Evolutionary conservation across 2,113 vertebrate species (phyloP).

Genomic region (Ploceus nigricollis): DNA sequence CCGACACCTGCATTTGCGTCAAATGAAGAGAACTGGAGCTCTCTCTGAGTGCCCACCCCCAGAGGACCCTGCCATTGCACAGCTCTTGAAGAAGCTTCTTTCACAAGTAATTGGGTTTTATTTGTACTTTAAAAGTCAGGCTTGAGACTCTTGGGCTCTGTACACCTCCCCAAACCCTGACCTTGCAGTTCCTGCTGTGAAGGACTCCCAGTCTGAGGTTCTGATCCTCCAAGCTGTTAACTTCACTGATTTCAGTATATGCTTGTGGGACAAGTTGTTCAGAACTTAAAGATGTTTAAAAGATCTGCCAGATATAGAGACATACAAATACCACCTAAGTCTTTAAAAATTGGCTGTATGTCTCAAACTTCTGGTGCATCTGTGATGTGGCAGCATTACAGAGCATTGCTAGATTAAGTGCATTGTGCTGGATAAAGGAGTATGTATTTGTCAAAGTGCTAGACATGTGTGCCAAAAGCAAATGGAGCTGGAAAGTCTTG

Average conservation of each 20-base stretch:
- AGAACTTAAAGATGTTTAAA: neutral
- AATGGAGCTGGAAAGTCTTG: neutral
- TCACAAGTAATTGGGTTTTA: slow-evolving; percentile 82
- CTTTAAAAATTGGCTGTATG: neutral
- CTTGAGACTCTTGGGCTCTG: neutral
- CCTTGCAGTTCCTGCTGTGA: neutral
- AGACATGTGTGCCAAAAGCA: neutral
- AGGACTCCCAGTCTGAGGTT: neutral
- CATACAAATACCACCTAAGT: neutral
- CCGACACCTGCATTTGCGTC: slow-evolving; percentile 89
- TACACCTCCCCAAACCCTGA: neutral
- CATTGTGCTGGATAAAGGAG: neutral
- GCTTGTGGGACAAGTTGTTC: neutral
- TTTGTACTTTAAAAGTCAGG: neutral
- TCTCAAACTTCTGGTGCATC: neutral
- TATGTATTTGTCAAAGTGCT: neutral
- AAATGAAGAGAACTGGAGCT: slow-evolving; percentile 86
- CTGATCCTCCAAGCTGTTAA: neutral
- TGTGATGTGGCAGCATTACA: neutral
- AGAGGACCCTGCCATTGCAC: slow-evolving; percentile 90
- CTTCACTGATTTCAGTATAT: neutral
- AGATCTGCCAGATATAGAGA: neutral
- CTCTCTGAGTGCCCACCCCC: slow-evolving; percentile 87
- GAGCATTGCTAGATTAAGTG: neutral
- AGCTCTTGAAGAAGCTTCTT: slow-evolving; percentile 93